phyloP scores from a whole-genome alignment of 2,797 vertebrate genomes.

The Acrossocheilus wenchowensis region DNA sequence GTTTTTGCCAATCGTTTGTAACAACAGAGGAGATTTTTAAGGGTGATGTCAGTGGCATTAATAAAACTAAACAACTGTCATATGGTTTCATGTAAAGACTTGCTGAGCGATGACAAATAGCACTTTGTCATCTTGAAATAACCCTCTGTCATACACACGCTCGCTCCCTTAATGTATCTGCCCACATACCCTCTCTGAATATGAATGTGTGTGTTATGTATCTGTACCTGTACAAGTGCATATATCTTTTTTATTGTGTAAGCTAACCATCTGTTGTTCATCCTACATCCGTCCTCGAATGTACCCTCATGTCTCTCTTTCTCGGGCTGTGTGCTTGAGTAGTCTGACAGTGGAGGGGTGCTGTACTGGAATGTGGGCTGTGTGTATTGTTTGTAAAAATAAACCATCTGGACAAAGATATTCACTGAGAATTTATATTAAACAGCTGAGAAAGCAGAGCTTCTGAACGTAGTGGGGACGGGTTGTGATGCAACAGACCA shows the following conservation, averaged over 20 bases:
- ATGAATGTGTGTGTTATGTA: slow-evolving; percentile 66
- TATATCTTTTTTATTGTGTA: slow-evolving; percentile 80
- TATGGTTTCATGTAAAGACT: slow-evolving; percentile 87
- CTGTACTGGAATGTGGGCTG: slow-evolving; percentile 85
- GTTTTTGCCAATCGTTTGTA: slow-evolving; percentile 36
- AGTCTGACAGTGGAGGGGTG: slow-evolving; percentile 72
- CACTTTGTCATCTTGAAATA: slow-evolving; percentile 76
- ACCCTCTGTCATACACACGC: slow-evolving; percentile 10
- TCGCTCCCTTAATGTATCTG: slow-evolving; percentile 64
- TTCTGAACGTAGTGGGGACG: slow-evolving; percentile 78
- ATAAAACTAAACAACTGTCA: slow-evolving; percentile 85
- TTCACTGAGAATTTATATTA: slow-evolving; percentile 94
- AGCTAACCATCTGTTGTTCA: slow-evolving; percentile 85
- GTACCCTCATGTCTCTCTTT: slow-evolving; percentile 64
- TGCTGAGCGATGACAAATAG: slow-evolving; percentile 83
- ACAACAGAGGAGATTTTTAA: slow-evolving; percentile 36
- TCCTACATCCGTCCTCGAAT: slow-evolving; percentile 68
- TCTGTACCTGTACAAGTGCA: slow-evolving; percentile 75
- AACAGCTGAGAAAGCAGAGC: slow-evolving; percentile 98
- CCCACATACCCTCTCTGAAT: slow-evolving; percentile 47
- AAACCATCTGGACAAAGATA: slow-evolving; percentile 94
- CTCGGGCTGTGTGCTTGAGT: slow-evolving; percentile 71
- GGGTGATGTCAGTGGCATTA: slow-evolving; percentile 80
- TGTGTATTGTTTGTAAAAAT: slow-evolving; percentile 99
- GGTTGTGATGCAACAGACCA: slow-evolving; percentile 85